Conservation (phyloP, 2,113 vertebrate species). For the Mus musculus region DNA sequence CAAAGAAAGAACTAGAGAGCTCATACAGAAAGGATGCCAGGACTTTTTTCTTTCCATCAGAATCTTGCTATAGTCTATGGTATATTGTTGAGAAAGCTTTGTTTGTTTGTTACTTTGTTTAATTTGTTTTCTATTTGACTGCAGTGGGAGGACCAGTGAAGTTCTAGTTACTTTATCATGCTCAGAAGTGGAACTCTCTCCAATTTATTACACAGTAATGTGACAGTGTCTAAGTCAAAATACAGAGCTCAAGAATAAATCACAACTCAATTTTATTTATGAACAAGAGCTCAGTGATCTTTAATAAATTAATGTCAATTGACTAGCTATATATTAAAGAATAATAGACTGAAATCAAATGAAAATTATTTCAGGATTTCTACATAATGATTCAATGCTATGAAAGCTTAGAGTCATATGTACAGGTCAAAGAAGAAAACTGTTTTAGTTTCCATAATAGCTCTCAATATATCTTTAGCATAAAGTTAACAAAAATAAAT, state of each 20-base stretch:
- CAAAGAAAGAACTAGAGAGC: neutral
- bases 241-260: neutral
- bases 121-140: neutral
- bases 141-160: neutral
- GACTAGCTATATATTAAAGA: slow-evolving; percentile 10
- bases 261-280: slow-evolving; percentile 8
- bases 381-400: neutral
- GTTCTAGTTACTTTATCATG: neutral
- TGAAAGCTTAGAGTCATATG: neutral
- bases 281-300: neutral
- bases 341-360: neutral
- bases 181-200: neutral
- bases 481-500: slow-evolving; percentile 20
- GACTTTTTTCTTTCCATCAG: neutral
- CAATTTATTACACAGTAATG: neutral
- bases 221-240: neutral
- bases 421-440: neutral
- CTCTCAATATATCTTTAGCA: neutral
- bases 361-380: neutral
- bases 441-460: neutral
- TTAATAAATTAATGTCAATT: slow-evolving; percentile 17
- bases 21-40: neutral
- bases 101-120: neutral
- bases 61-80: neutral
- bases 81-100: neutral